Evolutionary conservation across 2,113 vertebrate genomes (phyloP).

Genomic region (Mesoclemmys tuberculata): DNA sequence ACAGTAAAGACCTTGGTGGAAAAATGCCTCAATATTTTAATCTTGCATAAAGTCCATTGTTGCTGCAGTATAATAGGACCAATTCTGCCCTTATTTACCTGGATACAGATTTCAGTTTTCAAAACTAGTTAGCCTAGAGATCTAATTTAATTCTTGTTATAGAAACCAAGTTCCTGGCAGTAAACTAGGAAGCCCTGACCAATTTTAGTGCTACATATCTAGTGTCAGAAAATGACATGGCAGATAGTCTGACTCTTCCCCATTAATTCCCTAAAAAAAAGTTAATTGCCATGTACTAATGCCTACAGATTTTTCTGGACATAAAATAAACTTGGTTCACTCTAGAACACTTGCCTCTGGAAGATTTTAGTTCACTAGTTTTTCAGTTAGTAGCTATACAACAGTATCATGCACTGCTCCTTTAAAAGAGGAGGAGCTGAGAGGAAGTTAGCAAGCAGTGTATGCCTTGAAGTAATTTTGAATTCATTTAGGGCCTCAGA

Average conservation of each 20-base stretch:
- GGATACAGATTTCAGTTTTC: background rate
- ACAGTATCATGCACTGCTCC: background rate
- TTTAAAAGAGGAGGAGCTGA: background rate
- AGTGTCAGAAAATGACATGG: background rate
- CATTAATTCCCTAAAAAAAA: background rate
- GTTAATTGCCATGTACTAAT: too few species aligned
- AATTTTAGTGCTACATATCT: background rate
- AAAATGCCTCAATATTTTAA: background rate
- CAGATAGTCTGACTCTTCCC: background rate
- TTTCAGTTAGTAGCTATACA: background rate
- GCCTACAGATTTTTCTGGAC: background rate
- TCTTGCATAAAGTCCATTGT: background rate
- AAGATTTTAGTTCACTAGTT: too few species aligned
- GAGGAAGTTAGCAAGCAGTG: background rate
- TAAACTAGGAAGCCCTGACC: background rate
- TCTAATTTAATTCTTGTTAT: fast-evolving
- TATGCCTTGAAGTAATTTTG: background rate
- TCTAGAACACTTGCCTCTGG: background rate
- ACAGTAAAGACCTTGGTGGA: background rate
- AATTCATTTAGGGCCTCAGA: background rate
- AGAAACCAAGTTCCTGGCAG: background rate
- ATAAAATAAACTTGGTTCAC: background rate
- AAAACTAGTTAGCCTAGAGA: background rate
- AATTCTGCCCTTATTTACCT: background rate
- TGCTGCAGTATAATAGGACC: background rate